Percentiles rank a stretch among this genome's conserved stretches.
Evolutionary conservation across 2,113 vertebrate species (phyloP).

Genomic region (Gobio gobio): DNA sequence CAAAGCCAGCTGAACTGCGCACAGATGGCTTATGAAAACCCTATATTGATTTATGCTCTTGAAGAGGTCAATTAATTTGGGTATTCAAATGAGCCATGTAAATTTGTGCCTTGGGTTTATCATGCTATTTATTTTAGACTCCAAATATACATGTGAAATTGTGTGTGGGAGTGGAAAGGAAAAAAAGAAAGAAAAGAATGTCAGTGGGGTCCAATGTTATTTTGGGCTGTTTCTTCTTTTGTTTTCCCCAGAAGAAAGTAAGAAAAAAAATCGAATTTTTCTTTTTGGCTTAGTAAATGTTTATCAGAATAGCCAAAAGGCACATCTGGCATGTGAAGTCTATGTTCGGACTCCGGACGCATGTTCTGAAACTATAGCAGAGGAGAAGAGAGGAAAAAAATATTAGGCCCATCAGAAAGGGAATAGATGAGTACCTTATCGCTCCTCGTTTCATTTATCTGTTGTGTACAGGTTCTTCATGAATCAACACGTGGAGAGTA

Average conservation of each 20-base stretch:
- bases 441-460: constrained; percentile 13
- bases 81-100: neutral
- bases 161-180: too few species aligned
- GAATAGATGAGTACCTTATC: constrained; percentile 34
- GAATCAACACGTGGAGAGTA: constrained; percentile 13
- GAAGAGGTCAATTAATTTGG: neutral
- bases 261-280: neutral
- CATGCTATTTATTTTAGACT: neutral
- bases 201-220: neutral
- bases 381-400: neutral
- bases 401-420: constrained; percentile 19
- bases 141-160: neutral
- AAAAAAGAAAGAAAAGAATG: neutral
- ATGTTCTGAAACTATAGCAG: neutral
- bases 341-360: neutral
- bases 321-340: neutral
- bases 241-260: neutral
- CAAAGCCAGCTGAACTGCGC: neutral
- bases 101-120: neutral
- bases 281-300: neutral
- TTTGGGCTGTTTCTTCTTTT: neutral
- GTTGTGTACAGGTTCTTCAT: constrained; percentile 24
- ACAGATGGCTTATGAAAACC: neutral
- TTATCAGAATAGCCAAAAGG: neutral
- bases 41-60: neutral